These are phyloP conservation scores for Cataglyphis rosenhaueri DNA, from an alignment of 2,888 invertebrate species.

Conservation along the genomic window DNA sequence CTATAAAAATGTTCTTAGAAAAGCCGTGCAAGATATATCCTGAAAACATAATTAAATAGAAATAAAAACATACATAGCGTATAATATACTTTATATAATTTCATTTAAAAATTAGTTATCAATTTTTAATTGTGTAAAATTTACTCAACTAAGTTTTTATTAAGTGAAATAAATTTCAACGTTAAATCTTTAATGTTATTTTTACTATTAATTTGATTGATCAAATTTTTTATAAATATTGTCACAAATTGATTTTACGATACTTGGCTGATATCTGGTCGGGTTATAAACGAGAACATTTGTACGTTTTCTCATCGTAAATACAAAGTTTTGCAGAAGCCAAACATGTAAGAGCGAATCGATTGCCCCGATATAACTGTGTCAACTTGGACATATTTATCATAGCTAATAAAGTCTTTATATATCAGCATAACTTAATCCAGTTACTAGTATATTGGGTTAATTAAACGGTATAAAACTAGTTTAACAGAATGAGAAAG, in stretches of 20 bases:
- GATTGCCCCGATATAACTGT: conserved; percentile 33
- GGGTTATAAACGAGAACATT: not conserved
- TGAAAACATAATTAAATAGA: not conserved
- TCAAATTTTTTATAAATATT: not conserved
- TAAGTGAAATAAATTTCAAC: not conserved
- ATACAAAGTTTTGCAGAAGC: not conserved
- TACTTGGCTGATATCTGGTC: not conserved
- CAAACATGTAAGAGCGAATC: not conserved
- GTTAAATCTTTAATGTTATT: not conserved
- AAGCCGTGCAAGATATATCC: not conserved
- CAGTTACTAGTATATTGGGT: conserved; percentile 32
- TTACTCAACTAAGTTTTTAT: not conserved
- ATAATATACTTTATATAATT: not conserved
- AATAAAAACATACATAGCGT: not conserved
- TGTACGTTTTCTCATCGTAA: not conserved
- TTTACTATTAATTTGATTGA: not conserved
- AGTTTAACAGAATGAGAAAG: conserved; percentile 63
- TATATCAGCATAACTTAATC: conserved; percentile 54
- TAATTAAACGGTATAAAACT: conserved; percentile 66
- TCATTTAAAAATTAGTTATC: not conserved
- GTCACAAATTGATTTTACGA: not conserved
- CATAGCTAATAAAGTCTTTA: conserved; percentile 46
- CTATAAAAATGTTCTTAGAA: not conserved
- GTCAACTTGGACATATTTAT: conserved; percentile 53
- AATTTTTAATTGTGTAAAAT: not conserved